Evolutionary conservation across 2,888 invertebrate genomes (phyloP).

Genomic region (Schrankia costaestrigalis): DNA sequence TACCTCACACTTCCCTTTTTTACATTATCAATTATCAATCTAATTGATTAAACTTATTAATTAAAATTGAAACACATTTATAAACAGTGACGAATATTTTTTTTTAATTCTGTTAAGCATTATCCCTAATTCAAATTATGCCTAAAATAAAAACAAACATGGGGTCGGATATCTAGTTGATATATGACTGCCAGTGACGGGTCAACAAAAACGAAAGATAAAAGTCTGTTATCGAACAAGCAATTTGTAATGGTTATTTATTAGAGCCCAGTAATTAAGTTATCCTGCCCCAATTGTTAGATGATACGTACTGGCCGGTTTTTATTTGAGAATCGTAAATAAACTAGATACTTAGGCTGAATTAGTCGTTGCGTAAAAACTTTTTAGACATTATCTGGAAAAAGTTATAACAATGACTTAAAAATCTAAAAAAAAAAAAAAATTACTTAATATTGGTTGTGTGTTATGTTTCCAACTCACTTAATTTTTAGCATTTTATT

Average conservation of each 20-base stretch:
- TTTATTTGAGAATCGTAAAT: neutral
- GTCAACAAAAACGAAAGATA: constrained; percentile 57
- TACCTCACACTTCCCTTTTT: too few species aligned
- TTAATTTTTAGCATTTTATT: too few species aligned
- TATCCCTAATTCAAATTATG: neutral
- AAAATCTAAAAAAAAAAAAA: too few species aligned
- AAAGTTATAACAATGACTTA: too few species aligned
- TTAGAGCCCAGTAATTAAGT: constrained; percentile 49
- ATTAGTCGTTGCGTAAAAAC: too few species aligned
- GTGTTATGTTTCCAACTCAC: too few species aligned
- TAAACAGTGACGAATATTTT: too few species aligned
- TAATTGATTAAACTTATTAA: too few species aligned
- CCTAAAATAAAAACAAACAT: constrained; percentile 9
- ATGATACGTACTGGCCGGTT: constrained; percentile 8
- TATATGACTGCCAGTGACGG: constrained; percentile 41
- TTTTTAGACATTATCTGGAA: too few species aligned
- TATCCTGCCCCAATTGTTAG: constrained; percentile 36
- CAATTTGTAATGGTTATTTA: constrained; percentile 63
- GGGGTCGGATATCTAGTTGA: constrained; percentile 46
- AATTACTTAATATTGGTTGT: too few species aligned
- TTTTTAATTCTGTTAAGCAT: neutral
- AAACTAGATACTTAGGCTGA: neutral
- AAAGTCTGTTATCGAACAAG: constrained; percentile 38
- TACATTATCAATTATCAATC: too few species aligned
- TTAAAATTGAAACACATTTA: too few species aligned